Percentiles rank a stretch among this genome's conserved stretches.
Conservation (phyloP, 1,140 invertebrate genomes). For the Eueides isabella region DNA sequence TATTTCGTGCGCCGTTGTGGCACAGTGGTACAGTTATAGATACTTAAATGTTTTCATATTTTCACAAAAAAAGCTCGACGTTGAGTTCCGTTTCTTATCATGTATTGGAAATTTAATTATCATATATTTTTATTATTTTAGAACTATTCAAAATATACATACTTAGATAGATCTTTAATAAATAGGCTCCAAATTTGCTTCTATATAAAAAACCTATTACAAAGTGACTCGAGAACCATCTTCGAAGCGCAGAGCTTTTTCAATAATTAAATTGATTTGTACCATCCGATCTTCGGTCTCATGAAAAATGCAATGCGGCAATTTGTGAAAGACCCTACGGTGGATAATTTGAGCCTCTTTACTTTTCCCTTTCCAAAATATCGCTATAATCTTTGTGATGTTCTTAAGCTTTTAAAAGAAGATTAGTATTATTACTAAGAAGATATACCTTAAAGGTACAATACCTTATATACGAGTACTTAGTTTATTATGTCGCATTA, state of each 20-base stretch:
- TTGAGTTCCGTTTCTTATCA: too few relatives aligned
- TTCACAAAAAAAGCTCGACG: too few relatives aligned
- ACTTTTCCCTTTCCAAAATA: slow-evolving; percentile 15
- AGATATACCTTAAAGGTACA: background rate
- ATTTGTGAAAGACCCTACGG: slow-evolving; percentile 57
- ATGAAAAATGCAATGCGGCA: slow-evolving; percentile 74
- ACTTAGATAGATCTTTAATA: background rate
- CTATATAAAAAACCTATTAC: background rate
- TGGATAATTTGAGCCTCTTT: slow-evolving; percentile 59
- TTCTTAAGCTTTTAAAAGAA: background rate
- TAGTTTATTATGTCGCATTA: too few relatives aligned
- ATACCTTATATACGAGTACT: too few relatives aligned
- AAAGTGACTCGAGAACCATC: background rate
- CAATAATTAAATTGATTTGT: slow-evolving; percentile 75
- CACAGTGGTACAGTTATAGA: too few relatives aligned
- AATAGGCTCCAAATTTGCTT: too few relatives aligned
- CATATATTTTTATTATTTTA: too few relatives aligned
- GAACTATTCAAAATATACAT: too few relatives aligned
- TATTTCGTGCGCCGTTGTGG: too few relatives aligned
- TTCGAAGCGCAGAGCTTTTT: slow-evolving; percentile 45
- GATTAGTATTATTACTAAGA: background rate
- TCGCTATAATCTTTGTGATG: slow-evolving; percentile 12
- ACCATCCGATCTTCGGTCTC: slow-evolving; percentile 62
- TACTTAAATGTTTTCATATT: too few relatives aligned
- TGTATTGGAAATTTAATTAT: too few relatives aligned